Conservation (phyloP, 2,113 vertebrate genomes). For the Nothobranchius kuhntae region DNA sequence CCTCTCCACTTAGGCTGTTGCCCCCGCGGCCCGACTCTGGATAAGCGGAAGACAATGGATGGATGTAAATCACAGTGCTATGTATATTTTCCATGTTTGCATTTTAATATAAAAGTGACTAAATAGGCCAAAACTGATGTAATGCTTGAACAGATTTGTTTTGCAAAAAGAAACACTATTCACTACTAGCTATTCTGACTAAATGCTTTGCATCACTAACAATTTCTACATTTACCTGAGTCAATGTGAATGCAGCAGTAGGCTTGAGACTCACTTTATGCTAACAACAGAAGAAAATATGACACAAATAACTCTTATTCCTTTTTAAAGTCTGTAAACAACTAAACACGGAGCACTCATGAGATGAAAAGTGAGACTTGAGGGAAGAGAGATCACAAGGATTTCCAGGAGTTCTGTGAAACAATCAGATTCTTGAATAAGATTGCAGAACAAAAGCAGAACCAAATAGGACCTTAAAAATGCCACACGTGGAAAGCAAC, state of each 20-base stretch:
- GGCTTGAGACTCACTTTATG: neutral
- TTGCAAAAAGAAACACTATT: too few relatives aligned
- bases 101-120: too few relatives aligned
- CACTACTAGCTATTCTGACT: too few relatives aligned
- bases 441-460: constrained; percentile 37
- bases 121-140: too few relatives aligned
- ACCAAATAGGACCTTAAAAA: constrained; percentile 34
- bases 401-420: constrained; percentile 9
- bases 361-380: neutral
- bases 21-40: too few relatives aligned
- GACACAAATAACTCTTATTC: constrained; percentile 7
- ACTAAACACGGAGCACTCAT: neutral
- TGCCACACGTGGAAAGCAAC: constrained; percentile 20
- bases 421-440: neutral
- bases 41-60: too few relatives aligned
- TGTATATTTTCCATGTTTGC: too few relatives aligned
- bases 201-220: too few relatives aligned
- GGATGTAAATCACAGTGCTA: too few relatives aligned
- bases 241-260: neutral
- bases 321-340: neutral
- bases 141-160: too few relatives aligned
- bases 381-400: neutral
- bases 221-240: neutral
- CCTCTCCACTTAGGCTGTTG: too few relatives aligned
- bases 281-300: neutral